Evolutionary conservation across 2,888 invertebrate species (phyloP), one percentile per base, ranked within the genome.

Genomic region (Diarsia mendica): DNA sequence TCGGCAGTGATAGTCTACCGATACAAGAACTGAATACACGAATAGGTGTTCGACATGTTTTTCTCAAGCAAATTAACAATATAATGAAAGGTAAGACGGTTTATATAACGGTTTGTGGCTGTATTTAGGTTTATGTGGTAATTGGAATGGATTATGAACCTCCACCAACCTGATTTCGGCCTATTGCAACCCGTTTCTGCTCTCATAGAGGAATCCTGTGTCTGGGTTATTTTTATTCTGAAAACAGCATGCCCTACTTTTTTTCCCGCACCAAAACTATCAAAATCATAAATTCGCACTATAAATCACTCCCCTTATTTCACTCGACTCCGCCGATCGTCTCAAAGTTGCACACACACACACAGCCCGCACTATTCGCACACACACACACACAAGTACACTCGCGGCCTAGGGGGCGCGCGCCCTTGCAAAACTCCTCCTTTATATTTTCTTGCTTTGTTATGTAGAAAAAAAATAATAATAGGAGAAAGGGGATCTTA

Each of bases 361-460:
- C 48, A 65, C 49, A 61, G 79, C 89, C 85, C 89, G 80, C 91
- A 91, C 90, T 87, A 88, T 87, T 85, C 82, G 81, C 79, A 84
- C 79, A 77, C 79, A 70, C 77, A 70, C 77, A 33, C 87, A 86
- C 88, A 88, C 86, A 85, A 28, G 28, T 77, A 70, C 83, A 87
- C 76, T 75, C 69, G 48, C 72, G 72, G 84, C 87, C 83, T 87
- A 89, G 92, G 94, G 95, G 94, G 93, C 91, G 93, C 94, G 91
- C 90, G 93, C 95, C 95, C 95, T 94, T 93, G 92, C 93, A 90
- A 88, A 95, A 94, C 95, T 95, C 96, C 96, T 94, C 96, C 96
- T 96, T 93, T 95, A 95, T 93, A 93, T 95, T 96, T 96, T 96
- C 93, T 93, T 94, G 87, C 95, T 95, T 96, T 96, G 96, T 96